Percentiles rank a stretch among this genome's conserved stretches.
These are phyloP conservation scores for Euphysa ruthae DNA, from an alignment of 30 jellyfish, hydroid and myxozoan genomes.

Conservation along the genomic window DNA sequence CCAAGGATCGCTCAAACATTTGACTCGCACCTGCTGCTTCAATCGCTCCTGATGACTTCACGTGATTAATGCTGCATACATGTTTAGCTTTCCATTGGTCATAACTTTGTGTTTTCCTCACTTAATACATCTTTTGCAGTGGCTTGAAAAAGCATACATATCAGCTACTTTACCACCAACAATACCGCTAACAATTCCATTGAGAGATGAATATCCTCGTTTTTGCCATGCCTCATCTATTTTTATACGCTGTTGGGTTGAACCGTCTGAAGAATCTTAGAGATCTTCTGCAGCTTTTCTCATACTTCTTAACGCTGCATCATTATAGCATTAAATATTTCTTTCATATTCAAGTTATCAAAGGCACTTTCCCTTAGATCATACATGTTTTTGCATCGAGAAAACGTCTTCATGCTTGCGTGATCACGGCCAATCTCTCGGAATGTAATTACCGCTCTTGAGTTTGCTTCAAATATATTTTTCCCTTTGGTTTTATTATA, in stretches of 20 bases:
- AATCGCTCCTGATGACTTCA: no score
- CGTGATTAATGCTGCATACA: no score
- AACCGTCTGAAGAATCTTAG: not conserved
- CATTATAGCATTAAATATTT: not conserved
- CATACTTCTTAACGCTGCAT: not conserved
- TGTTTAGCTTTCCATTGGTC: no score
- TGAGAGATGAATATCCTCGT: not conserved
- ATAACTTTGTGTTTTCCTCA: not conserved
- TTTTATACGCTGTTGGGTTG: not conserved
- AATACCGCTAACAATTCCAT: not conserved
- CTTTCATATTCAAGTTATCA: not conserved
- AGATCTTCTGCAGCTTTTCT: not conserved
- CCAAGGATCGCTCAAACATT: no score
- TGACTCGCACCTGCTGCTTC: no score
- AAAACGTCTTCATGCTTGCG: not conserved
- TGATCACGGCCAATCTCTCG: not conserved
- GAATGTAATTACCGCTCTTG: no score
- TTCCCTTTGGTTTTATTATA: not conserved
- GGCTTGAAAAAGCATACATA: not conserved
- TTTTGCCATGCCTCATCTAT: slow-evolving; percentile 1
- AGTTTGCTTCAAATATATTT: not conserved
- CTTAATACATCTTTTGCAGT: not conserved
- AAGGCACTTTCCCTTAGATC: not conserved
- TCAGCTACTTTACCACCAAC: not conserved
- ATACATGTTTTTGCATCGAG: not conserved